Percentiles rank a stretch among this genome's conserved stretches.
Conservation (phyloP, 2,113 vertebrate species). For the Poicephalus gulielmi region DNA sequence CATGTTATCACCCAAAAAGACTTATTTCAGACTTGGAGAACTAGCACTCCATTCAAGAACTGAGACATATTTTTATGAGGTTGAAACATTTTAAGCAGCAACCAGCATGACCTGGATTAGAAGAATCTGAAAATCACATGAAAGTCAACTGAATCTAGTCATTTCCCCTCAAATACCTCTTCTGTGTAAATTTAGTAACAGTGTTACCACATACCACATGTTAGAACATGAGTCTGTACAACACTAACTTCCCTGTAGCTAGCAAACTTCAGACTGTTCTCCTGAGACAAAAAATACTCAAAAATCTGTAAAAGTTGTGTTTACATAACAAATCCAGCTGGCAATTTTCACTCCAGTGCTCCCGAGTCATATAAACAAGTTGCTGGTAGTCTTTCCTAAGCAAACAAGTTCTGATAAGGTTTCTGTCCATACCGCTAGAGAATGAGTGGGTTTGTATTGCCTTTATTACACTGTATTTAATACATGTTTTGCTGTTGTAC, state of each 20-base stretch:
- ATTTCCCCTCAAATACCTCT: background rate
- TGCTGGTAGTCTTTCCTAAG: background rate
- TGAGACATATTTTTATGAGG: background rate
- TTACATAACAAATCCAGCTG: background rate
- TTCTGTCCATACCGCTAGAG: background rate
- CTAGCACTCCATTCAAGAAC: background rate
- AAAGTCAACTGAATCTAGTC: background rate
- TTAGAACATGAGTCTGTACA: background rate
- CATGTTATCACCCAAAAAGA: slow-evolving; percentile 5
- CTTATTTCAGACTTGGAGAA: slow-evolving; percentile 18
- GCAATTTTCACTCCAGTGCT: background rate
- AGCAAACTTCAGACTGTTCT: background rate
- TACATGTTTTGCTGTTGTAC: background rate
- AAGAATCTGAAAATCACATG: background rate
- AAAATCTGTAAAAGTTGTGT: background rate
- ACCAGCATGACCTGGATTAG: background rate
- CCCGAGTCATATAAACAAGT: background rate
- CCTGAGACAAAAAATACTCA: background rate
- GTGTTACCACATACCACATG: background rate
- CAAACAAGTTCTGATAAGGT: background rate
- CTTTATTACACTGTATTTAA: background rate
- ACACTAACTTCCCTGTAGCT: background rate
- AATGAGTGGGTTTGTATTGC: background rate
- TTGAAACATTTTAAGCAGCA: background rate
- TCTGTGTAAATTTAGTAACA: background rate